Evolutionary conservation across 1,140 invertebrate genomes (phyloP).

Genomic region (Drosophila albomicans): DNA sequence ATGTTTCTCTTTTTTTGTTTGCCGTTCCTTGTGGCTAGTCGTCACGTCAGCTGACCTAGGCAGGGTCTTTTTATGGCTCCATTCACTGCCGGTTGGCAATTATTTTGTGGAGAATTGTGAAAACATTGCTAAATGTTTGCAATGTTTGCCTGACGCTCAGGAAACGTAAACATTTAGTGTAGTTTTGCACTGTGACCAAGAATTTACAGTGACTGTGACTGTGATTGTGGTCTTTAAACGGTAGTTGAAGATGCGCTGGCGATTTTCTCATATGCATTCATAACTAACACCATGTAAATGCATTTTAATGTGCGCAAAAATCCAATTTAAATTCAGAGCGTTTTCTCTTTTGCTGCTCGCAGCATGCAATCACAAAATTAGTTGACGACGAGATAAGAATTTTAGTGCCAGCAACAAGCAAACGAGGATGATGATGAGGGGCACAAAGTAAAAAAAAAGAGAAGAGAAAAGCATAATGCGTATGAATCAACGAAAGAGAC

Average conservation of each 20-base stretch:
- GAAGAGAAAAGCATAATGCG: constrained; percentile 56
- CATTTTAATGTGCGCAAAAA: constrained; percentile 83
- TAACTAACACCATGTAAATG: constrained; percentile 79
- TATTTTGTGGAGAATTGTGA: constrained; percentile 64
- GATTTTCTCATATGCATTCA: constrained; percentile 75
- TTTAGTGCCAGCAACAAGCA: constrained; percentile 57
- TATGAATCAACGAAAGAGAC: constrained; percentile 79
- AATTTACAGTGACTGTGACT: constrained; percentile 51
- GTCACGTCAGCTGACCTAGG: constrained; percentile 66
- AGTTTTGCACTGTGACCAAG: constrained; percentile 30
- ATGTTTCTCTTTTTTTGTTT: constrained; percentile 4
- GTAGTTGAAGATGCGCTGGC: background rate
- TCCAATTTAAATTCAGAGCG: constrained; percentile 83
- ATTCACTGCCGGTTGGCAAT: constrained; percentile 63
- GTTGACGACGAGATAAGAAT: constrained; percentile 82
- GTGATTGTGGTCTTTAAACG: constrained; percentile 7
- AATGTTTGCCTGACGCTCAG: constrained; percentile 76
- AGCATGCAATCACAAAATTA: constrained; percentile 83
- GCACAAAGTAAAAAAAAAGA: constrained; percentile 1
- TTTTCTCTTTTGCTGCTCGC: constrained; percentile 47
- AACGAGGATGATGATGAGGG: background rate
- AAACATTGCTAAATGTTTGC: constrained; percentile 78
- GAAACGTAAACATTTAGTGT: constrained; percentile 82
- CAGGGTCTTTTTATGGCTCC: constrained; percentile 64
- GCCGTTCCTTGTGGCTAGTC: constrained; percentile 60